Evolutionary conservation across 2,888 invertebrate species (phyloP).

Genomic region (Melikaiella ostensackeni): DNA sequence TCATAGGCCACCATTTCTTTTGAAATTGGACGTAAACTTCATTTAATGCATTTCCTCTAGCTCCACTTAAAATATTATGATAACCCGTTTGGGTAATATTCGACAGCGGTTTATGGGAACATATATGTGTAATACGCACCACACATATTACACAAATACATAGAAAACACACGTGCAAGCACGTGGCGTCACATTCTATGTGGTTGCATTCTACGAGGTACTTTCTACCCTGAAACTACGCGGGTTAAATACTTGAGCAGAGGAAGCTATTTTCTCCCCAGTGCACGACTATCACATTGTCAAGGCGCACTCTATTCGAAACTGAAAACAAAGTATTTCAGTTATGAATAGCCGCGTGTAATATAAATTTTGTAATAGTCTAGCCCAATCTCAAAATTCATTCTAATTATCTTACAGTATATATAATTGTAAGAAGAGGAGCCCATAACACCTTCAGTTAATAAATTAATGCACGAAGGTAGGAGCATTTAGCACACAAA

Average conservation of each 20-base stretch:
- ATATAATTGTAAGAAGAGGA: not conserved
- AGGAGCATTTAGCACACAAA: not conserved
- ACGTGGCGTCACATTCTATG: constrained; percentile 24
- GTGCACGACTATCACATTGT: not conserved
- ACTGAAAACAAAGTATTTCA: not conserved
- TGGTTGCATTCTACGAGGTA: constrained; percentile 23
- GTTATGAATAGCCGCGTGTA: not conserved
- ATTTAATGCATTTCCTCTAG: not conserved
- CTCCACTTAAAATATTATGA: constrained; percentile 17
- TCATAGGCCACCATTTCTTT: not conserved
- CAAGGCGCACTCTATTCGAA: not conserved
- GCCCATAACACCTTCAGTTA: not conserved
- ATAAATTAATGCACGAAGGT: not conserved
- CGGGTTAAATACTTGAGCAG: constrained; percentile 11
- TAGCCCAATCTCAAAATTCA: not conserved
- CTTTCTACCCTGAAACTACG: constrained; percentile 3
- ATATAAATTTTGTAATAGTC: not conserved
- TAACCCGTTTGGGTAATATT: constrained; percentile 27
- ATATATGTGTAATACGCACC: constrained; percentile 4
- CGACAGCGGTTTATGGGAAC: not conserved
- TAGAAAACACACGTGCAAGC: not conserved
- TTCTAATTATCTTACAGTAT: not conserved
- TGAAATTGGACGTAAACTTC: not conserved
- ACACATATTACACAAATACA: constrained; percentile 12
- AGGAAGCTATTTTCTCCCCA: not conserved